Percentiles rank a stretch among this genome's conserved stretches.
Conservation (phyloP, 2,113 vertebrate species). For the Gallinago paraguaiae region DNA sequence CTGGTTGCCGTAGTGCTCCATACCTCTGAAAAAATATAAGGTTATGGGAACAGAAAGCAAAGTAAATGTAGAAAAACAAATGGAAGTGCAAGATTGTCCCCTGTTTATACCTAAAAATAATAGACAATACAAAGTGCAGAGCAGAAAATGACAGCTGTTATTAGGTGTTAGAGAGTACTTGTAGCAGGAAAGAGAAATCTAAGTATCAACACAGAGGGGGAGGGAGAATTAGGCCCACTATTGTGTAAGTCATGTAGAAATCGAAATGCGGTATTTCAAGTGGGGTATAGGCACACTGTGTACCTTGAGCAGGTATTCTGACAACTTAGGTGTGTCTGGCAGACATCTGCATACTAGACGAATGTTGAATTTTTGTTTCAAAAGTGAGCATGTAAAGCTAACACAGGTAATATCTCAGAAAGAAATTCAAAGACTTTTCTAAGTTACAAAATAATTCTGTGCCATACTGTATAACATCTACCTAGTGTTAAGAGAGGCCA, state of each 20-base stretch:
- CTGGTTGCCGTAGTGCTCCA: background rate
- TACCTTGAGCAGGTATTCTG: background rate
- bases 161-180: background rate
- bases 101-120: background rate
- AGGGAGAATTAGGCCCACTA: background rate
- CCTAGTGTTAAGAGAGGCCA: background rate
- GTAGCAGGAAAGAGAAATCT: background rate
- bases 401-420: background rate
- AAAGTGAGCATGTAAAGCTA: background rate
- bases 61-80: background rate
- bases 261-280: background rate
- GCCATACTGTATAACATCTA: background rate
- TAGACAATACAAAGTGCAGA: background rate
- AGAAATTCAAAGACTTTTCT: background rate
- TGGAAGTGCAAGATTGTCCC: background rate
- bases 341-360: background rate
- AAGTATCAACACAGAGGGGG: background rate
- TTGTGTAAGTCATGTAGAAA: background rate
- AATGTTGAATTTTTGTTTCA: background rate
- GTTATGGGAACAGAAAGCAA: background rate
- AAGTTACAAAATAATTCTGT: background rate
- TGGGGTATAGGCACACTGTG: background rate
- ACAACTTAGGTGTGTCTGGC: background rate
- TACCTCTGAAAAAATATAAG: background rate
- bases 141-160: background rate